Evolutionary conservation across 92 coral and sea anemone species (phyloP).

Genomic region (Heteractis magnifica): DNA sequence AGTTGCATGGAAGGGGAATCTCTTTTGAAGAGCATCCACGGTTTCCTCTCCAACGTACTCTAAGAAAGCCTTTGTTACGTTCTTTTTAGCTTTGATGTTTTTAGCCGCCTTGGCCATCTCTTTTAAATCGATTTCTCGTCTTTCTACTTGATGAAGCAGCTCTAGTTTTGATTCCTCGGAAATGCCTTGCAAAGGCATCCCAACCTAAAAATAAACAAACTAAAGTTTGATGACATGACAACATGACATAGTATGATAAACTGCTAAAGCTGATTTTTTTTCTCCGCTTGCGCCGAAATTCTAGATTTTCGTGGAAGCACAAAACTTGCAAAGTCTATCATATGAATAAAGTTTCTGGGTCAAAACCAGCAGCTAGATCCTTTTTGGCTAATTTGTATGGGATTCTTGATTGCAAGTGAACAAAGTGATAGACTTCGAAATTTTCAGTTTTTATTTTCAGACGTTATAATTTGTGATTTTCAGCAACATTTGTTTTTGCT

Average conservation of each 20-base stretch:
- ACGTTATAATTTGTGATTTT: background rate
- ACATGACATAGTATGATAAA: background rate
- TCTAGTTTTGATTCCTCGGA: conserved; percentile 8
- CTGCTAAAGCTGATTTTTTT: background rate
- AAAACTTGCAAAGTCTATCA: background rate
- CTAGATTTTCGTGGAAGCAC: background rate
- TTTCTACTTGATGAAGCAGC: conserved; percentile 10
- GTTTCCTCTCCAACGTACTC: conserved; percentile 31
- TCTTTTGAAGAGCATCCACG: conserved; percentile 31
- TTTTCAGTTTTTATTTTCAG: background rate
- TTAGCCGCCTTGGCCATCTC: conserved; percentile 22
- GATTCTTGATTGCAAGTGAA: background rate
- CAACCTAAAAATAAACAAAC: background rate
- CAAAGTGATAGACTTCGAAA: background rate
- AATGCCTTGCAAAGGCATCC: conserved; percentile 32
- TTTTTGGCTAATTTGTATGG: background rate
- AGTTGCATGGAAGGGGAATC: conserved; percentile 45
- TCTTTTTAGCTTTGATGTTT: conserved; percentile 17
- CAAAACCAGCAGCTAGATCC: background rate
- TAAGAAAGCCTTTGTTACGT: conserved; percentile 11
- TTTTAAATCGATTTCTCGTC: background rate
- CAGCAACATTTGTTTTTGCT: background rate
- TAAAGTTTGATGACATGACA: background rate
- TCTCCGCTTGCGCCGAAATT: background rate
- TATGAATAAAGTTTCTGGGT: background rate